phyloP scores from a whole-genome alignment of 2,113 vertebrate genomes.

The Lagopus leucura region DNA sequence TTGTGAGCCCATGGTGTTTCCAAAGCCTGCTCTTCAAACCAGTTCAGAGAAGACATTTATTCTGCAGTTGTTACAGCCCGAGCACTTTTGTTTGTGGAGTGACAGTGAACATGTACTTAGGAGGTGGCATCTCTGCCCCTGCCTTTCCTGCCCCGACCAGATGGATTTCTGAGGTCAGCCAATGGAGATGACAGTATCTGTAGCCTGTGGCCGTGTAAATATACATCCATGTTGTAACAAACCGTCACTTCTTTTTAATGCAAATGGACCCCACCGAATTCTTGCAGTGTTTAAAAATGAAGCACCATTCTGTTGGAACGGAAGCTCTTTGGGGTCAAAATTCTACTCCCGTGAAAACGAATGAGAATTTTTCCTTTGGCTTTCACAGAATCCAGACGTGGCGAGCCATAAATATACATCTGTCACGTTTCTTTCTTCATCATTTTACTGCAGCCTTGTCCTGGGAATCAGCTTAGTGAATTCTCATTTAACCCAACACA shows the following conservation, averaged over 20 bases:
- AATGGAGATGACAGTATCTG: not conserved
- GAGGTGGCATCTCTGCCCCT: not conserved
- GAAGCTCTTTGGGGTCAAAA: not conserved
- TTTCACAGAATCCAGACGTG: not conserved
- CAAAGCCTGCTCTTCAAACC: not conserved
- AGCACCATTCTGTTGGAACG: not conserved
- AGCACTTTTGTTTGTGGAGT: not conserved
- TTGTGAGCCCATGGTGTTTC: not conserved
- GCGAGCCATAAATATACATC: not conserved
- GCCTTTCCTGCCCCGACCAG: not conserved
- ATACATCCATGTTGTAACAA: not conserved
- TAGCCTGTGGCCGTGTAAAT: not conserved
- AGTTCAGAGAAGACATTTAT: not conserved
- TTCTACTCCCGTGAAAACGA: not conserved
- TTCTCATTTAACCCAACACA: constrained; percentile 25
- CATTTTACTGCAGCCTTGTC: not conserved
- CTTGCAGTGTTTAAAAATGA: not conserved
- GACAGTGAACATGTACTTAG: not conserved
- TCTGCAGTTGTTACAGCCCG: not conserved
- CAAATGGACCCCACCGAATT: not conserved
- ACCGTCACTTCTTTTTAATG: not conserved
- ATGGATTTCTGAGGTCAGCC: not conserved
- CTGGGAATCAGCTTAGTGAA: constrained; percentile 53
- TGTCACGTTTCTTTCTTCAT: constrained; percentile 36
- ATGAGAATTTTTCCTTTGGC: constrained; percentile 24